Evolutionary conservation across 2,888 invertebrate species (phyloP), one percentile per base, ranked within the genome.

Genomic region (Melinaea menophilus): DNA sequence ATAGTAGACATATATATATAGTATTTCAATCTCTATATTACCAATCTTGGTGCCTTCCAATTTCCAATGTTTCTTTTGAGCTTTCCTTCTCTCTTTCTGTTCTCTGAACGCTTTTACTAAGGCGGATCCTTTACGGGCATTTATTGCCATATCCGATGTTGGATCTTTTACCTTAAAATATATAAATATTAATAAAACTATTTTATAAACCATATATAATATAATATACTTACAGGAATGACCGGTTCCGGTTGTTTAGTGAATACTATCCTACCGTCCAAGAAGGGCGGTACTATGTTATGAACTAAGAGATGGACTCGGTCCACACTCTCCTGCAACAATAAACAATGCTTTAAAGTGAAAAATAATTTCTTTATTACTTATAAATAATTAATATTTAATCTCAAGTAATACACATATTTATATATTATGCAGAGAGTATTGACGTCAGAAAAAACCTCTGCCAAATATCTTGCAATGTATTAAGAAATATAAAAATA

Each of bases 61-160:
- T 82, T 99, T 98, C 99, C 99, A 99, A 80, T 99, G 99, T 79
- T 99, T 99, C 83, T 98, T 98, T 82, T 99, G 99, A 0, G 98
- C 98, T 80, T 97, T 98, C 62, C 95, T 93, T n/a, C 98, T 91
- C 80, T 99, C 99, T 78, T 99, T 98, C 80, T 99, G 97, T 80
- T 99, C 99, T 60, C 99, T 93, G 81, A 95, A 97, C 0, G 95
- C 94, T 67, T 97, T 93, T 0, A 99, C 99, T 4, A 97, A 90
- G 2, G 95, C 94, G 0, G 97, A 97, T 1, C 99, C 99, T 85
- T 99, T 99, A 3, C 98, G 93, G 0, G 99, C 95, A 60, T 98
- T 95, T 56, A 98, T 90, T 0, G 99, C 99, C 98, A 99, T 98
- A 77, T 99, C 99, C 0, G 97, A 97, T 2, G 98, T 98, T 0